Percentiles rank a stretch among this genome's conserved stretches.
Conservation (phyloP, 2,797 vertebrate species). For the Enteromius afrohamiltoni region DNA sequence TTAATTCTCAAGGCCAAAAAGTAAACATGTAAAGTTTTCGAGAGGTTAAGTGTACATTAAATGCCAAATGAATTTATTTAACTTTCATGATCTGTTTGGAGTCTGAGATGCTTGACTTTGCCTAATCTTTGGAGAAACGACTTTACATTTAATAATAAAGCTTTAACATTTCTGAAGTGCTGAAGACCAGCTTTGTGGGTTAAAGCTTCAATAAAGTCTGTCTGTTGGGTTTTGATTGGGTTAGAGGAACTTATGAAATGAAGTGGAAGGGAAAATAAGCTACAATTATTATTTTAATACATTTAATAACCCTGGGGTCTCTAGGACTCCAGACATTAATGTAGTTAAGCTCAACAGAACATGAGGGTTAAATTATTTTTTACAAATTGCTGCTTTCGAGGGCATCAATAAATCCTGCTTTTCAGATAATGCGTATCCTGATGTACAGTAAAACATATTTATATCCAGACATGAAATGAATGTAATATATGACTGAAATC, state of each 20-base stretch:
- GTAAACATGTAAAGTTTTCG: constrained; percentile 39
- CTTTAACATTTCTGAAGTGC: background rate
- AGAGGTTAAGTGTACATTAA: background rate
- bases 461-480: constrained; percentile 17
- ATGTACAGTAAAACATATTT: constrained; percentile 29
- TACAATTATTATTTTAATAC: background rate
- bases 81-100: constrained; percentile 1
- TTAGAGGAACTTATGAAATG: constrained; percentile 1
- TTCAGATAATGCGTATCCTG: background rate
- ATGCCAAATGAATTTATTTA: background rate
- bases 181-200: background rate
- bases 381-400: background rate
- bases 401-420: background rate
- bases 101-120: constrained; percentile 2
- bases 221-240: constrained; percentile 13
- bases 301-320: background rate
- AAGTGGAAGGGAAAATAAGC: background rate
- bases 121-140: background rate
- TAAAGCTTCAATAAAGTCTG: background rate
- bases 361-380: background rate
- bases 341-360: background rate
- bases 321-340: background rate
- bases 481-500: constrained; percentile 26
- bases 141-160: background rate
- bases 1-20: constrained; percentile 49